phyloP scores from a whole-genome alignment of 2,113 vertebrate species.

The Barbus barbus region DNA sequence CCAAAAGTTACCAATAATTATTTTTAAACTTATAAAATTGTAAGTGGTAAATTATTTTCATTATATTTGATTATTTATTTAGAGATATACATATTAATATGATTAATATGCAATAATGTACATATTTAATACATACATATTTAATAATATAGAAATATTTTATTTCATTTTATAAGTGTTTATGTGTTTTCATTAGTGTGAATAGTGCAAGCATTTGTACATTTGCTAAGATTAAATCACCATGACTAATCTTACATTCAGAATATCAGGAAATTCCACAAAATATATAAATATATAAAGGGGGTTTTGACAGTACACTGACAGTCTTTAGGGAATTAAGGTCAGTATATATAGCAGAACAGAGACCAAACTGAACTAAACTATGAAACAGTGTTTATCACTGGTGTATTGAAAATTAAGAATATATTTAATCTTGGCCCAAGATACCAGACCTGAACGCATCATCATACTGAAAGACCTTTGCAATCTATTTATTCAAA shows the following conservation, averaged over 20 bases:
- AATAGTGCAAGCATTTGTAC: too few relatives aligned
- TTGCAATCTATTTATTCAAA: too few relatives aligned
- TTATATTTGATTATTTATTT: background rate
- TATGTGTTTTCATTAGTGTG: too few relatives aligned
- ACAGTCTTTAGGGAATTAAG: background rate
- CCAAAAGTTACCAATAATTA: background rate
- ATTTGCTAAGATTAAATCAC: background rate
- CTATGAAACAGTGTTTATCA: background rate
- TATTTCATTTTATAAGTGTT: too few relatives aligned
- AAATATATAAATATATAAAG: background rate
- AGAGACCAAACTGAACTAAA: background rate
- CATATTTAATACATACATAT: too few relatives aligned
- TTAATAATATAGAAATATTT: too few relatives aligned
- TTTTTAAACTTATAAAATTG: background rate
- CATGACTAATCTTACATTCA: background rate
- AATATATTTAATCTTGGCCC: background rate
- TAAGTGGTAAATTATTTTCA: background rate
- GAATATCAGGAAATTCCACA: slow-evolving; percentile 25
- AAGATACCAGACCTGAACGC: background rate
- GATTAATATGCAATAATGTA: background rate
- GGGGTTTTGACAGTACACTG: background rate
- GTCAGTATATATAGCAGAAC: background rate
- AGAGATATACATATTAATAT: too few relatives aligned
- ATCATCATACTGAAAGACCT: too few relatives aligned
- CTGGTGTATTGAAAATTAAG: background rate